A percentile compares a stretch with the other conserved stretches of the same genome.
phyloP scores from a whole-genome alignment of 2,888 invertebrate genomes.

The Amphipoea oculea region DNA sequence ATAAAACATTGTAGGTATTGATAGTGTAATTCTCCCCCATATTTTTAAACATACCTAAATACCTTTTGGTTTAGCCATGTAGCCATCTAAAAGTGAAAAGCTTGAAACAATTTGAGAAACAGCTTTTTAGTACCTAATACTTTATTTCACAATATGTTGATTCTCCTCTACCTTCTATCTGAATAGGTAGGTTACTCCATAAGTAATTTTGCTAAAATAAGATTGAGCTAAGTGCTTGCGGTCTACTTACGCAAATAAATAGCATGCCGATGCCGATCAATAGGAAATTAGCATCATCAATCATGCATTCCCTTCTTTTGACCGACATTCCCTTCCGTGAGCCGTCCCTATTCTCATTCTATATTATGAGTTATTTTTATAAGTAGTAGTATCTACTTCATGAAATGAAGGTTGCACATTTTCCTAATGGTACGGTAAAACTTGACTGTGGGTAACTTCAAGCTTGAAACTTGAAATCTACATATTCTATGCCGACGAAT shows the following conservation, averaged over 20 bases:
- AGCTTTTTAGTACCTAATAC: neutral
- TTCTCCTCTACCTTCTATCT: neutral
- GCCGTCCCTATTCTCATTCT: slow-evolving; percentile 57
- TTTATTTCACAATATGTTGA: neutral
- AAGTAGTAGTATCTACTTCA: slow-evolving; percentile 25
- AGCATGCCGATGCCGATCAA: slow-evolving; percentile 72
- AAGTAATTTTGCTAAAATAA: slow-evolving; percentile 37
- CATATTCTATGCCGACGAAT: neutral
- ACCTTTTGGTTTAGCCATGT: neutral
- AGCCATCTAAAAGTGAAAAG: neutral
- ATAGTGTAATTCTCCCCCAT: neutral
- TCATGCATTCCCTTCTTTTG: slow-evolving; percentile 79
- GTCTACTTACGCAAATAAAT: slow-evolving; percentile 73
- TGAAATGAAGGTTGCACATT: slow-evolving; percentile 46
- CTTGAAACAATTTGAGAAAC: neutral
- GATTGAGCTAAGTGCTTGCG: slow-evolving; percentile 48
- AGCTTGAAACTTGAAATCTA: too few relatives aligned
- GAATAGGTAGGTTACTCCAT: neutral
- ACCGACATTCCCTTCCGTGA: slow-evolving; percentile 71
- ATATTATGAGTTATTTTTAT: slow-evolving; percentile 38
- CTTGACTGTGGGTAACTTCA: neutral
- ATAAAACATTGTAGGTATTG: slow-evolving; percentile 11
- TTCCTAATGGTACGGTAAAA: slow-evolving; percentile 4
- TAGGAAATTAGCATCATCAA: slow-evolving; percentile 85
- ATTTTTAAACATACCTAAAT: neutral